Percentiles rank a stretch among this genome's conserved stretches.
Conservation (phyloP, 1,140 invertebrate species). For the Drosophila aff. region DNA sequence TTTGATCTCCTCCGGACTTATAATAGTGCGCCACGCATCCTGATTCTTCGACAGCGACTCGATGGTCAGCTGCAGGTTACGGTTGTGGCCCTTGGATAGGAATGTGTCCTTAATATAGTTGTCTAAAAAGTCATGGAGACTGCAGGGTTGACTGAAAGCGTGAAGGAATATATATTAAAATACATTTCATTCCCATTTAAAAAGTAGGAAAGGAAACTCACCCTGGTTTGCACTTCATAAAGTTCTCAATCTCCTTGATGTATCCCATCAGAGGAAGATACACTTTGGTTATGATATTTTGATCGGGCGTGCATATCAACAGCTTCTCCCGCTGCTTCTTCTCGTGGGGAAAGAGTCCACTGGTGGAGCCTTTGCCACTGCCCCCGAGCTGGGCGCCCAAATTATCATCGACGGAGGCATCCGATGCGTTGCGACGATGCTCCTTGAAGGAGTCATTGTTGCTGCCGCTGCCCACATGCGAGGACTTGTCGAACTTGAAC, state of each 20-base stretch:
- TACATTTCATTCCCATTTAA: not conserved
- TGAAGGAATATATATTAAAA: not conserved
- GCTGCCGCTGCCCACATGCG: slow-evolving; percentile 88
- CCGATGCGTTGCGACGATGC: slow-evolving; percentile 85
- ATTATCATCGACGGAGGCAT: slow-evolving; percentile 79
- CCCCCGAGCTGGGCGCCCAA: slow-evolving; percentile 55
- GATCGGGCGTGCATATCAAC: slow-evolving; percentile 90
- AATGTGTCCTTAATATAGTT: slow-evolving; percentile 91
- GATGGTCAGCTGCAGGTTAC: slow-evolving; percentile 87
- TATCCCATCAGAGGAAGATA: slow-evolving; percentile 91
- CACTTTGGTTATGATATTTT: slow-evolving; percentile 91
- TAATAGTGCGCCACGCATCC: slow-evolving; percentile 90
- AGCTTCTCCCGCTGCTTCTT: slow-evolving; percentile 86
- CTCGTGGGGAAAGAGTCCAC: slow-evolving; percentile 60
- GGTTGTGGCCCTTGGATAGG: slow-evolving; percentile 87
- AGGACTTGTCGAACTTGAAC: slow-evolving; percentile 93
- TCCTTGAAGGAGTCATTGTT: slow-evolving; percentile 87
- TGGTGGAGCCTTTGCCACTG: slow-evolving; percentile 67
- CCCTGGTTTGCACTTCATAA: slow-evolving; percentile 88
- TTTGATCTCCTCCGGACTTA: slow-evolving; percentile 89
- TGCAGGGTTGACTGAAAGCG: slow-evolving; percentile 86
- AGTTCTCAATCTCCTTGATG: slow-evolving; percentile 91
- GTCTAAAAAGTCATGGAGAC: slow-evolving; percentile 90
- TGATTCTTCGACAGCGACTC: slow-evolving; percentile 90
- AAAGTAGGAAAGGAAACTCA: slow-evolving; percentile 73